phyloP scores from a whole-genome alignment of 1,140 invertebrate genomes.

The Drosophila azteca region DNA sequence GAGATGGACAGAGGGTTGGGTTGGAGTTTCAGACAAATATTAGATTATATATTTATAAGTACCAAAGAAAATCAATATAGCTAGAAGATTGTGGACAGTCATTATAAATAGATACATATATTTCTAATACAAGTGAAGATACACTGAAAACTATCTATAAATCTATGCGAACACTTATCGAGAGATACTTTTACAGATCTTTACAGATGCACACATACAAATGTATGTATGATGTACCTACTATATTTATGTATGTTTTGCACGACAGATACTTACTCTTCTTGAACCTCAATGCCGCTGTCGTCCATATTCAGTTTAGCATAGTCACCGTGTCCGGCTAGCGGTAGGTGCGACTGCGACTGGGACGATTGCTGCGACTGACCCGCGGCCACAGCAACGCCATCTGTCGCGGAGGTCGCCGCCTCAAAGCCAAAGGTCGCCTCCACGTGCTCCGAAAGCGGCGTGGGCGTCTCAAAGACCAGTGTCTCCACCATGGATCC shows the following conservation, averaged over 20 bases:
- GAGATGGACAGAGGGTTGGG: no score
- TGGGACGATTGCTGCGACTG: constrained; percentile 40
- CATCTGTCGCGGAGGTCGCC: constrained; percentile 72
- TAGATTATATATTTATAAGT: no score
- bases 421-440: constrained; percentile 76
- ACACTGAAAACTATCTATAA: no score
- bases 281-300: constrained; percentile 84
- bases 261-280: constrained; percentile 85
- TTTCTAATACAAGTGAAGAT: no score
- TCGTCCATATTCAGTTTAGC: constrained; percentile 74
- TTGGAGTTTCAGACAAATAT: no score
- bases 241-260: neutral
- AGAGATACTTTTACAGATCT: neutral
- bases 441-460: constrained; percentile 89
- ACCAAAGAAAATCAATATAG: no score
- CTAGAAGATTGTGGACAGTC: no score
- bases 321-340: constrained; percentile 54
- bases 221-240: no score
- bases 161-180: no score
- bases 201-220: neutral
- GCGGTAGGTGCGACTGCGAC: constrained; percentile 53
- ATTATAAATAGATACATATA: no score
- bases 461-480: constrained; percentile 92
- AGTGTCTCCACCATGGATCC: constrained; percentile 97
- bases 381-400: constrained; percentile 49